Conservation (phyloP, 2,888 invertebrate genomes). For the Erebia palarica region DNA sequence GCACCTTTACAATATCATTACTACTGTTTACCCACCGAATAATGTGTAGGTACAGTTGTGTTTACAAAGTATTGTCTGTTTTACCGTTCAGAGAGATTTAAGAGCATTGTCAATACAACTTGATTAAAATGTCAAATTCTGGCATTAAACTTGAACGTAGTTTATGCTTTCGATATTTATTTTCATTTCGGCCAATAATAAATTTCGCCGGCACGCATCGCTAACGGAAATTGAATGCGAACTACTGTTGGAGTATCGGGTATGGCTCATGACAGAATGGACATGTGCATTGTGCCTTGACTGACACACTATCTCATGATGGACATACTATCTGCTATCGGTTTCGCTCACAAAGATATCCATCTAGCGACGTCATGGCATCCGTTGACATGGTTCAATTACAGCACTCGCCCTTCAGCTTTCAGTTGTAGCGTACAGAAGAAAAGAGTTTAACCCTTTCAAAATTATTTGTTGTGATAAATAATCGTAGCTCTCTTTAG, state of each 20-base stretch:
- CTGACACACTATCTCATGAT: conserved; percentile 44
- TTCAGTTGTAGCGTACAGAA: neutral
- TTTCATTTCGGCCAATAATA: conserved; percentile 54
- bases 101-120: neutral
- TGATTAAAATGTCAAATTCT: conserved; percentile 3
- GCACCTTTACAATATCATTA: no score
- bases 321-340: conserved; percentile 48
- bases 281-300: conserved; percentile 39
- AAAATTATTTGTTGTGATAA: neutral
- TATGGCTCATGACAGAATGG: conserved; percentile 49
- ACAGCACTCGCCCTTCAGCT: conserved; percentile 22
- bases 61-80: no score
- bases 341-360: conserved; percentile 59
- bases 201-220: conserved; percentile 50
- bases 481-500: no score
- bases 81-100: neutral
- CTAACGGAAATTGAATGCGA: conserved; percentile 71
- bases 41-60: no score
- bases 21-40: no score
- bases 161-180: conserved; percentile 33
- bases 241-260: conserved; percentile 55
- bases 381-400: conserved; percentile 49
- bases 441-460: neutral
- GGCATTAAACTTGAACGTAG: conserved; percentile 1
- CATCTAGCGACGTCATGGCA: conserved; percentile 49